These are phyloP conservation scores for Homalodisca vitripennis DNA, from an alignment of 1,140 invertebrate genomes.

Conservation along the genomic window DNA sequence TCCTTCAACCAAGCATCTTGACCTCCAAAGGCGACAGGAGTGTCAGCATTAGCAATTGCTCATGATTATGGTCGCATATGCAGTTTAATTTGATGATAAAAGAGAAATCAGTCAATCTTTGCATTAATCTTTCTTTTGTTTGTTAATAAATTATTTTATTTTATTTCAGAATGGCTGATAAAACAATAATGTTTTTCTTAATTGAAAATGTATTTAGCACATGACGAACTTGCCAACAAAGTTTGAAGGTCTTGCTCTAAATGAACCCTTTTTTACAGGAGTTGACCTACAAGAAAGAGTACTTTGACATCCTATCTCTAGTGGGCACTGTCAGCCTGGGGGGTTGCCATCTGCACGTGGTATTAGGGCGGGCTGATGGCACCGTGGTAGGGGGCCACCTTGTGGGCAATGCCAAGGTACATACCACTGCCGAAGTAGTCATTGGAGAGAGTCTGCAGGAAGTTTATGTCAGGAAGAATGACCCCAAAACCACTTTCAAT, in stretches of 20 bases:
- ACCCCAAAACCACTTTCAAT: constrained; percentile 46
- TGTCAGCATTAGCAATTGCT: too few relatives aligned
- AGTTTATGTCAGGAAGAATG: constrained; percentile 45
- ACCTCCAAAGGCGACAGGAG: too few relatives aligned
- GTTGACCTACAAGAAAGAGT: constrained; percentile 35
- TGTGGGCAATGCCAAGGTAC: constrained; percentile 48
- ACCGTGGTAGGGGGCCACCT: constrained; percentile 50
- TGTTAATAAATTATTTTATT: too few relatives aligned
- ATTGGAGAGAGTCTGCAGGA: constrained; percentile 46
- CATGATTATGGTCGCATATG: too few relatives aligned
- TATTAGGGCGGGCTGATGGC: constrained; percentile 47
- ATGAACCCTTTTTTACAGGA: constrained; percentile 8
- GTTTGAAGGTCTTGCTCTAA: too few relatives aligned
- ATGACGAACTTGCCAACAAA: too few relatives aligned
- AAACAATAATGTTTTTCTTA: not conserved
- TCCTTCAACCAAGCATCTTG: too few relatives aligned
- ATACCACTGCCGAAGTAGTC: constrained; percentile 52
- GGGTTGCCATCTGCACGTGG: constrained; percentile 50
- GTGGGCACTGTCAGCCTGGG: constrained; percentile 48
- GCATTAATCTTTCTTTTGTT: too few relatives aligned
- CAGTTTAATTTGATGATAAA: too few relatives aligned
- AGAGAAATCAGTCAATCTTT: too few relatives aligned
- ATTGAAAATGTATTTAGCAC: not conserved
- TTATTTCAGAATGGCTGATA: too few relatives aligned
- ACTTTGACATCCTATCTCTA: constrained; percentile 51